Evolutionary conservation across 2,113 vertebrate species (phyloP).

Genomic region (Cyphomyrus discorhynchus): DNA sequence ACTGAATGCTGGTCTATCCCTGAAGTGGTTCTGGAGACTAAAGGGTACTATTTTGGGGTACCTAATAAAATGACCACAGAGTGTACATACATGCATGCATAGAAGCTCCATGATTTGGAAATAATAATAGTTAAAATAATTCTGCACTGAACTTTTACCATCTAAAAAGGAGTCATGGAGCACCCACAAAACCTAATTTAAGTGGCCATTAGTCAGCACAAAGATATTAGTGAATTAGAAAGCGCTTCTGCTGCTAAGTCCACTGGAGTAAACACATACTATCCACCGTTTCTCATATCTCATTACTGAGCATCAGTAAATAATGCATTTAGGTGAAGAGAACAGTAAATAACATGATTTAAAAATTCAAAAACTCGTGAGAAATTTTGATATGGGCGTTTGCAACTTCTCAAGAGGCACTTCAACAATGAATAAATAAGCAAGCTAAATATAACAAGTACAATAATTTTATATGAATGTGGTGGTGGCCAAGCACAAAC

Average conservation of each 20-base stretch:
- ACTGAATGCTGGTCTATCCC: neutral
- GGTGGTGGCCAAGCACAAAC: neutral
- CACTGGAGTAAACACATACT: neutral
- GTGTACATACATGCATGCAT: neutral
- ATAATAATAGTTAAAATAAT: neutral
- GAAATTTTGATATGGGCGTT: neutral
- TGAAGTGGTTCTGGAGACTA: neutral
- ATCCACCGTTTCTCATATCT: neutral
- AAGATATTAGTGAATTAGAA: neutral
- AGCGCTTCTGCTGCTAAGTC: neutral
- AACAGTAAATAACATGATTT: neutral
- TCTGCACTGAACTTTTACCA: neutral
- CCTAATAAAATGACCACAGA: neutral
- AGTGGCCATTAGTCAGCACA: neutral
- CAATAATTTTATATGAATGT: neutral
- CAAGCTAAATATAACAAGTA: neutral
- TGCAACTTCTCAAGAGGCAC: neutral
- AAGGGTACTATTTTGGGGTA: neutral
- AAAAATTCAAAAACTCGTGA: neutral
- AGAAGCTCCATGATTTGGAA: neutral
- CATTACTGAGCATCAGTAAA: neutral
- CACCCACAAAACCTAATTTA: neutral
- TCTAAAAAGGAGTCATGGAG: neutral
- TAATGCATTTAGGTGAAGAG: neutral
- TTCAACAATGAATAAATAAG: neutral